These are phyloP conservation scores for Odontomyia ornata DNA, from an alignment of 2,888 invertebrate genomes.

Conservation along the genomic window DNA sequence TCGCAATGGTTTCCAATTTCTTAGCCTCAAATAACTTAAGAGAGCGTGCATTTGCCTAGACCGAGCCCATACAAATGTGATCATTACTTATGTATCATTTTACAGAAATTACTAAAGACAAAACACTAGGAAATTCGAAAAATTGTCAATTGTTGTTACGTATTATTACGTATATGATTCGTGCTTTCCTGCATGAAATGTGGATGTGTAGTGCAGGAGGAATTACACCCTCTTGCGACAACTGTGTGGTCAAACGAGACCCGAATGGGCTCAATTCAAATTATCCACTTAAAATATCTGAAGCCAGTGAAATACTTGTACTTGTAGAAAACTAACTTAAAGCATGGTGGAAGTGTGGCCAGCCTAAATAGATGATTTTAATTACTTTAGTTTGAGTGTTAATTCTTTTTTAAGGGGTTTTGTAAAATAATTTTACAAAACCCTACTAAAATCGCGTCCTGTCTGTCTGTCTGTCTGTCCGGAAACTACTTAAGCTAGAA, in stretches of 20 bases:
- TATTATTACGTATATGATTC: slow-evolving; percentile 27
- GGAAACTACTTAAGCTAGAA: too few relatives aligned
- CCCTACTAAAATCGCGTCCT: too few relatives aligned
- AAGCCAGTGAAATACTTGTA: slow-evolving; percentile 25
- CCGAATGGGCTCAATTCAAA: slow-evolving; percentile 46
- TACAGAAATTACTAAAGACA: slow-evolving; percentile 50
- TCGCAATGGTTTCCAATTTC: slow-evolving; percentile 48
- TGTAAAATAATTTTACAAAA: too few relatives aligned
- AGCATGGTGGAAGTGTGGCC: neutral
- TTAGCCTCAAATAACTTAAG: slow-evolving; percentile 44
- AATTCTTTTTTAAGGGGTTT: too few relatives aligned
- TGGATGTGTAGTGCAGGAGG: neutral
- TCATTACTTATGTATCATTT: slow-evolving; percentile 49
- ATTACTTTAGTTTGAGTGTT: neutral
- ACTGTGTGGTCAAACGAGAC: neutral
- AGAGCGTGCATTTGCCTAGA: slow-evolving; percentile 21
- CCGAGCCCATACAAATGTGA: slow-evolving; percentile 47
- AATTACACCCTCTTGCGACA: neutral
- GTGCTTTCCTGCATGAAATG: neutral
- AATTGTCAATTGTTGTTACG: slow-evolving; percentile 26
- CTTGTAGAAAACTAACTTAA: neutral
- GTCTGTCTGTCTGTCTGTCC: too few relatives aligned
- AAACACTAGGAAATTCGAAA: slow-evolving; percentile 46
- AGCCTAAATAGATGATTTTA: neutral
- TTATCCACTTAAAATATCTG: slow-evolving; percentile 47